Evolutionary conservation across 2,113 vertebrate species (phyloP).

Genomic region (Neolamprologus cancellatus): DNA sequence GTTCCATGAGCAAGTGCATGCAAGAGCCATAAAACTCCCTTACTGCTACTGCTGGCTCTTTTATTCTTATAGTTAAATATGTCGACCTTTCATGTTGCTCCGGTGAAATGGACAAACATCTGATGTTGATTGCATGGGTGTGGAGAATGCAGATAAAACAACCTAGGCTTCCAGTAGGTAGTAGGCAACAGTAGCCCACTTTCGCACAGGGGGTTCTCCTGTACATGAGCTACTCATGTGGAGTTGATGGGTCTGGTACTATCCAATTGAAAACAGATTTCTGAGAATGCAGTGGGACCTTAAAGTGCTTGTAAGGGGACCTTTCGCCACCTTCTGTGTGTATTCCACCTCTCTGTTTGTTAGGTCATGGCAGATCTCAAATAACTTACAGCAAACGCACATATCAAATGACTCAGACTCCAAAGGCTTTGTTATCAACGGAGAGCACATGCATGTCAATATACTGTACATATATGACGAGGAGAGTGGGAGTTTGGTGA

Average conservation of each 20-base stretch:
- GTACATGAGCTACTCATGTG: conserved; percentile 43
- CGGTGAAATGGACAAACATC: background rate
- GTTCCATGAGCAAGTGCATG: background rate
- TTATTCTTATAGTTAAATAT: background rate
- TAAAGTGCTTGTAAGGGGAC: background rate
- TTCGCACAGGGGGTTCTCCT: conserved; percentile 23
- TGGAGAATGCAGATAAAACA: background rate
- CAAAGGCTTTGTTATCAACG: background rate
- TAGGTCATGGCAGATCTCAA: background rate
- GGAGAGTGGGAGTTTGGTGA: background rate
- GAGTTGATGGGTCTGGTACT: background rate
- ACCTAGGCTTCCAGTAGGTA: background rate
- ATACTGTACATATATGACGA: conserved; percentile 29
- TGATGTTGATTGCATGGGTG: background rate
- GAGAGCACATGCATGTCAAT: background rate
- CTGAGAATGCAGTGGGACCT: background rate
- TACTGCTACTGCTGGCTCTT: background rate
- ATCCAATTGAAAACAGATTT: conserved; percentile 6
- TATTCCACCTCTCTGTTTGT: background rate
- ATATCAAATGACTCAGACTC: background rate
- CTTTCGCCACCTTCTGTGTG: background rate
- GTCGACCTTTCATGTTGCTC: background rate
- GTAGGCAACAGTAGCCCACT: background rate
- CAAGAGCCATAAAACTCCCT: background rate
- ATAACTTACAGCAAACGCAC: background rate